phyloP scores from a whole-genome alignment of 2,888 invertebrate genomes.

The Sarcophaga caerulescens region DNA sequence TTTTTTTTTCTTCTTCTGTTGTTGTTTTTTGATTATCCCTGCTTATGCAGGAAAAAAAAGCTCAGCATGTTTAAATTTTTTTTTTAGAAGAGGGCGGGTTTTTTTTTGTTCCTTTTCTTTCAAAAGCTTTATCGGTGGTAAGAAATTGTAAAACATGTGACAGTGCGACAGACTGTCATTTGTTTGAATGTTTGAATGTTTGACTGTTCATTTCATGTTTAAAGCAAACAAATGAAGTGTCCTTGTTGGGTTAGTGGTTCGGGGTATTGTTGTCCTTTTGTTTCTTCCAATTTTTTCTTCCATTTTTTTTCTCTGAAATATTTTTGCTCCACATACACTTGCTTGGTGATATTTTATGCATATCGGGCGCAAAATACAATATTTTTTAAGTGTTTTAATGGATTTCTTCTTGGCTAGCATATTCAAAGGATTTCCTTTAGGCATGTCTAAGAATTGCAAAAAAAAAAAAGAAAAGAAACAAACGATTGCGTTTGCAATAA shows the following conservation, averaged over 20 bases:
- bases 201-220: slow-evolving; percentile 54
- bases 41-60: slow-evolving; percentile 43
- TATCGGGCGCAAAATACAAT: slow-evolving; percentile 22
- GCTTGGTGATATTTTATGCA: slow-evolving; percentile 10
- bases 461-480: neutral
- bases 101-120: too few relatives aligned
- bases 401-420: slow-evolving; percentile 64
- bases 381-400: slow-evolving; percentile 68
- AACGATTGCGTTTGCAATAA: slow-evolving; percentile 52
- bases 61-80: neutral
- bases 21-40: slow-evolving; percentile 13
- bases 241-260: slow-evolving; percentile 43
- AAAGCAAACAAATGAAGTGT: slow-evolving; percentile 67
- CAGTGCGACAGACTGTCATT: neutral
- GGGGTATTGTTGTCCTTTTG: slow-evolving; percentile 39
- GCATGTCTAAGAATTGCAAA: slow-evolving; percentile 45
- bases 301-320: neutral
- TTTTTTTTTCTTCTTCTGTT: slow-evolving; percentile 13
- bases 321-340: slow-evolving; percentile 30
- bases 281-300: slow-evolving; percentile 20
- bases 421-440: slow-evolving; percentile 59
- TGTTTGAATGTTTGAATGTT: slow-evolving; percentile 22
- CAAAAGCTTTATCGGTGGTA: neutral
- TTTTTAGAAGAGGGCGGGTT: neutral
- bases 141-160: neutral